Percentiles rank a stretch among this genome's conserved stretches.
phyloP scores from a whole-genome alignment of 2,113 vertebrate species.

The Eclectus roratus region DNA sequence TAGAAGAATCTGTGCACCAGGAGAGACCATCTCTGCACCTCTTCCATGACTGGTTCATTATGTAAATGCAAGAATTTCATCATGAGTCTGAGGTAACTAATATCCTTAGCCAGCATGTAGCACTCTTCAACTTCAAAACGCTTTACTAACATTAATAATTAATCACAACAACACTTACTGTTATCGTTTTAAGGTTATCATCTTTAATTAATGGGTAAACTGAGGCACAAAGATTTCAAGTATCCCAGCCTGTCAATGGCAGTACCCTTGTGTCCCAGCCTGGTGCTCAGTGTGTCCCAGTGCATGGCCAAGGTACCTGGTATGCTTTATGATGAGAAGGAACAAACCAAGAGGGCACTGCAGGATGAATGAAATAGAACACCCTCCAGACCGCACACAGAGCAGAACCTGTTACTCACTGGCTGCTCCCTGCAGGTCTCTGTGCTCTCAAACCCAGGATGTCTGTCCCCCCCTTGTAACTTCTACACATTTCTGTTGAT shows the following conservation, averaged over 20 bases:
- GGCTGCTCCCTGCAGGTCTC: not conserved
- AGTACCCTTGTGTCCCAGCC: not conserved
- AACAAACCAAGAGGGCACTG: not conserved
- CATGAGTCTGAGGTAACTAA: conserved; percentile 29
- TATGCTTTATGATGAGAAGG: not conserved
- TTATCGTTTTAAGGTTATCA: not conserved
- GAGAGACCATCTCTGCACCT: conserved; percentile 24
- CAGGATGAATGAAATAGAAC: not conserved
- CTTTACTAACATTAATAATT: conserved; percentile 12
- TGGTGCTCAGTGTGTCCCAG: not conserved
- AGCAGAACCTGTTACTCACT: not conserved
- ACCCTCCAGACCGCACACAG: not conserved
- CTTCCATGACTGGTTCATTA: not conserved
- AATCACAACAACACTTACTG: conserved; percentile 21
- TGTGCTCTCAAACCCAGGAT: not conserved
- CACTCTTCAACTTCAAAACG: conserved; percentile 9
- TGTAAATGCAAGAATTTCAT: conserved; percentile 34
- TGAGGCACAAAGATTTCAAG: not conserved
- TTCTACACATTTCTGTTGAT: not conserved
- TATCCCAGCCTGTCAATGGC: not conserved
- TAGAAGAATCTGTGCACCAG: conserved; percentile 9
- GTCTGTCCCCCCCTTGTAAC: not conserved
- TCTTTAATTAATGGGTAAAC: conserved; percentile 8
- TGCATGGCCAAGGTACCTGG: not conserved
- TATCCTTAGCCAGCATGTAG: conserved; percentile 23